Conservation (phyloP, 2,113 vertebrate species). For the Urocitellus parryii region DNA sequence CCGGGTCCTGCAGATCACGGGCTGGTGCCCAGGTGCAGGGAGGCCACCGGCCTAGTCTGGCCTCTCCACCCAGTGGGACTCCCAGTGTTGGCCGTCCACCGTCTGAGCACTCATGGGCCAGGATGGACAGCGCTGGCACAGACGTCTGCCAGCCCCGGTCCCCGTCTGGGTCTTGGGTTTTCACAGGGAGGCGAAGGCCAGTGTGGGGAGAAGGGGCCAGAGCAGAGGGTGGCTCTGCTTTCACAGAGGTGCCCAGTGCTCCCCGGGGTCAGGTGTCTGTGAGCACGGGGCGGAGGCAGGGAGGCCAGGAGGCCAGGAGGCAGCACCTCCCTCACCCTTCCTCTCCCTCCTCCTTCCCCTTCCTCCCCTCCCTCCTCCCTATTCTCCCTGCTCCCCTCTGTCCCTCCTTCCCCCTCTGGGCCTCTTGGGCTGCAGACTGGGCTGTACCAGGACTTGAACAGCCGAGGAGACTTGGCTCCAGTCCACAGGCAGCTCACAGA, state of each 20-base stretch:
- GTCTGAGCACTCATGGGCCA: neutral
- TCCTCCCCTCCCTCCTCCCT: too few relatives aligned
- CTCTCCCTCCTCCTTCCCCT: neutral
- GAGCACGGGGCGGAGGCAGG: conserved; percentile 53
- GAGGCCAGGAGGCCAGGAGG: too few relatives aligned
- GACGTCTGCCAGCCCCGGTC: conserved; percentile 69
- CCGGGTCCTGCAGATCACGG: too few relatives aligned
- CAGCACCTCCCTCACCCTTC: neutral
- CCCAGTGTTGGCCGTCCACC: neutral
- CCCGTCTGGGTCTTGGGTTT: conserved; percentile 70
- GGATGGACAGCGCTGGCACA: conserved; percentile 59
- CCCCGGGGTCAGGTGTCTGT: conserved; percentile 65
- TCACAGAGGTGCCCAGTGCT: neutral
- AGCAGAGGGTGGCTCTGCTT: conserved; percentile 67
- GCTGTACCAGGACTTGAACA: accelerated
- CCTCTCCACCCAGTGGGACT: neutral
- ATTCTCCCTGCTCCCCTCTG: too few relatives aligned
- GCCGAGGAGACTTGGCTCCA: neutral
- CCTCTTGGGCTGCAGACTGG: too few relatives aligned
- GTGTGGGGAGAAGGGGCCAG: conserved; percentile 72
- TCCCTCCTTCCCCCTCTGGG: neutral
- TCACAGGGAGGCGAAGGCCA: conserved; percentile 1
- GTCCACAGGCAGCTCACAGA: neutral
- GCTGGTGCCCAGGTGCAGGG: neutral
- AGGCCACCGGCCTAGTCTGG: neutral